Percentiles rank a stretch among this genome's conserved stretches.
Conservation (phyloP, 2,113 vertebrate species). For the Chrysemys picta region DNA sequence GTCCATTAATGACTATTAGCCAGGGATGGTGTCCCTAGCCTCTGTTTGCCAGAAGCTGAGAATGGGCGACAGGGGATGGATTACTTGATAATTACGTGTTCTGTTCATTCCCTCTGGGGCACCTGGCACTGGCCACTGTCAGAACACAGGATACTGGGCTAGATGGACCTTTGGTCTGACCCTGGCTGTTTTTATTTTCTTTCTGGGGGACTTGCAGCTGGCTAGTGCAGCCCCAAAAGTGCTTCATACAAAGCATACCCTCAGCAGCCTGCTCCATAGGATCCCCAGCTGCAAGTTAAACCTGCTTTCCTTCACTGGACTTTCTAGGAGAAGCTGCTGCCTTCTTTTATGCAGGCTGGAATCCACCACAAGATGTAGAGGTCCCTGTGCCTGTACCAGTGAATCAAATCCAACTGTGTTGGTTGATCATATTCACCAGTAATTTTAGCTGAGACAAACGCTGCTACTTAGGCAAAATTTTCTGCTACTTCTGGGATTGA, state of each 20-base stretch:
- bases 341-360: not conserved
- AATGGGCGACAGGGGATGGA: too few relatives aligned
- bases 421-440: not conserved
- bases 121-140: too few relatives aligned
- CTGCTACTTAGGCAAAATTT: not conserved
- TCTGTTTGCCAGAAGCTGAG: too few relatives aligned
- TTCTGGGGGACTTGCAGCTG: not conserved
- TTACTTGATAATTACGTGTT: too few relatives aligned
- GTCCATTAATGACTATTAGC: too few relatives aligned
- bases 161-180: too few relatives aligned
- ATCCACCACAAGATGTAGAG: not conserved
- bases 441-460: constrained; percentile 1
- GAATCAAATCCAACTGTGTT: not conserved
- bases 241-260: not conserved
- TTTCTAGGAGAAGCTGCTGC: not conserved
- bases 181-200: too few relatives aligned
- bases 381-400: not conserved
- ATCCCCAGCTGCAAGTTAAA: not conserved
- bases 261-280: not conserved
- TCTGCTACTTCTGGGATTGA: not conserved
- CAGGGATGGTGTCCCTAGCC: too few relatives aligned
- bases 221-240: not conserved
- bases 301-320: not conserved
- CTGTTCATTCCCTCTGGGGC: too few relatives aligned
- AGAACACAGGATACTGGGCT: too few relatives aligned